phyloP scores from a whole-genome alignment of 1,140 invertebrate genomes.

The Drosophila kanapiae region DNA sequence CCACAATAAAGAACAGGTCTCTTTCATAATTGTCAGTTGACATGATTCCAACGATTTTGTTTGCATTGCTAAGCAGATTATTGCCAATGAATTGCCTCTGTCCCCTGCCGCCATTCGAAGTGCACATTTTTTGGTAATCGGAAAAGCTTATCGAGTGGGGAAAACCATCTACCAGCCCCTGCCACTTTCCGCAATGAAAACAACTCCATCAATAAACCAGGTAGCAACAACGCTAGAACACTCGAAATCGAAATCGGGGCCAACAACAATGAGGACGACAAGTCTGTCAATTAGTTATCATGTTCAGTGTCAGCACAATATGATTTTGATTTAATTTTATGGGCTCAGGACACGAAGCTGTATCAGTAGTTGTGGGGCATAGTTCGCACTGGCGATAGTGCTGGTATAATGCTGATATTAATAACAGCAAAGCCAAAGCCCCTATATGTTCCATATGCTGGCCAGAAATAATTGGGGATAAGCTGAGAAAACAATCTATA shows the following conservation, averaged over 20 bases:
- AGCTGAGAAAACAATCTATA: background rate
- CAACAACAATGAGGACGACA: constrained; percentile 50
- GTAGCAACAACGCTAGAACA: constrained; percentile 25
- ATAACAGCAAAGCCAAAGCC: constrained; percentile 1
- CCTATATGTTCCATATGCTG: constrained; percentile 45
- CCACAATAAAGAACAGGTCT: background rate
- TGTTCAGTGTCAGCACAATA: constrained; percentile 75
- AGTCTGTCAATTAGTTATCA: constrained; percentile 81
- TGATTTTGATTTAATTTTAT: constrained; percentile 79
- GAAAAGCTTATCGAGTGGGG: constrained; percentile 58
- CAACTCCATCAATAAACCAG: constrained; percentile 56
- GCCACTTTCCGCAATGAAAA: constrained; percentile 28
- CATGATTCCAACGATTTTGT: constrained; percentile 45
- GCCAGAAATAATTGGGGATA: constrained; percentile 3
- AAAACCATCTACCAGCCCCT: background rate
- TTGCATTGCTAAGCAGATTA: constrained; percentile 54
- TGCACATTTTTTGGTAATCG: constrained; percentile 30
- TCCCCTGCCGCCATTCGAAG: constrained; percentile 16
- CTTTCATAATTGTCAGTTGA: constrained; percentile 20
- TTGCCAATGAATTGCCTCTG: constrained; percentile 50
- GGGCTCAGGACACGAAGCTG: constrained; percentile 33
- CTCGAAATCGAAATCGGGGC: constrained; percentile 36
- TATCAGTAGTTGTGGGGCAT: background rate
- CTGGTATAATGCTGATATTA: constrained; percentile 10
- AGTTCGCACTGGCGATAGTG: background rate